Evolutionary conservation across 1,140 invertebrate species (phyloP).

Genomic region (Hestina assimilis): DNA sequence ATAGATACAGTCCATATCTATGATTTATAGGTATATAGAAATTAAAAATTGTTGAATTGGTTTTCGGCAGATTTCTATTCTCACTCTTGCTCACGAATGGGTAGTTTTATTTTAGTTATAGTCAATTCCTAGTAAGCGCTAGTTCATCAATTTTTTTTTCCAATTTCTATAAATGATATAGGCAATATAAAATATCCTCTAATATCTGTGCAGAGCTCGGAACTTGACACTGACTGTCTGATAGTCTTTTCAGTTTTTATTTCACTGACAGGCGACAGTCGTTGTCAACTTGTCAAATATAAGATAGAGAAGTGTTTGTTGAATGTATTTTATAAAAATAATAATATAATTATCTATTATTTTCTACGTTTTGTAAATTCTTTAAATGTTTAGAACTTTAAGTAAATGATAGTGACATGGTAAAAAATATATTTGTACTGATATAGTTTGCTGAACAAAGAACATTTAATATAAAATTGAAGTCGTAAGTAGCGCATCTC

Average conservation of each 20-base stretch:
- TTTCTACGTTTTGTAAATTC: not conserved
- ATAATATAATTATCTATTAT: not conserved
- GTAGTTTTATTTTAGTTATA: too few species aligned
- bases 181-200: too few species aligned
- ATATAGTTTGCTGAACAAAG: not conserved
- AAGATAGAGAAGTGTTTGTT: not conserved
- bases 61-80: too few species aligned
- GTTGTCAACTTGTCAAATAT: constrained; percentile 3
- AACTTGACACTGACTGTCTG: too few species aligned
- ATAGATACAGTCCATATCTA: too few species aligned
- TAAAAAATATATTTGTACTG: not conserved
- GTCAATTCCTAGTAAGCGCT: too few species aligned
- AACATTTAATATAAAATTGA: constrained; percentile 9
- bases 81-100: too few species aligned
- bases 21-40: too few species aligned
- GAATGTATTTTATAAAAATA: constrained; percentile 4
- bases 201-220: too few species aligned
- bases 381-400: not conserved
- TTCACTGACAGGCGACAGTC: not conserved
- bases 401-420: not conserved
- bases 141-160: too few species aligned
- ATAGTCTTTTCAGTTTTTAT: not conserved
- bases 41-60: too few species aligned
- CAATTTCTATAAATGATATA: too few species aligned
- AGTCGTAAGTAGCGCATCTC: constrained; percentile 22